Percentiles rank a stretch among this genome's conserved stretches.
Evolutionary conservation across 2,113 vertebrate species (phyloP).

Genomic region (Lonchura striata): DNA sequence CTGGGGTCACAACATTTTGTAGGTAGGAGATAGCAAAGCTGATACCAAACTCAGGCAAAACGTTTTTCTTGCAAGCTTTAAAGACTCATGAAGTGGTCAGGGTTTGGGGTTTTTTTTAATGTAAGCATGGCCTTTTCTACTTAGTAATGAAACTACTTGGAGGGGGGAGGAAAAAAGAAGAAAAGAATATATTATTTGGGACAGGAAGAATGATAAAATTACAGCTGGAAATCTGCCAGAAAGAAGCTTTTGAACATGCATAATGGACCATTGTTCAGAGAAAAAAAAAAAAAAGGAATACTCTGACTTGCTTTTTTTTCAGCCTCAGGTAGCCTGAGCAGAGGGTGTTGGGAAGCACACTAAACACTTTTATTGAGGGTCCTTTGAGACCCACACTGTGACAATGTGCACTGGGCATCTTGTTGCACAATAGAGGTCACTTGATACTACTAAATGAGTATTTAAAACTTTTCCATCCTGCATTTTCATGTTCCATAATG

Average conservation of each 20-base stretch:
- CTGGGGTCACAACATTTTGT: not conserved
- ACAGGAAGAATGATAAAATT: not conserved
- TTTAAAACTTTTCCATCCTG: not conserved
- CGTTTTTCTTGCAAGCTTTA: not conserved
- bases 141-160: not conserved
- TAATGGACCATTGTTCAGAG: not conserved
- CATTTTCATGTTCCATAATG: not conserved
- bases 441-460: not conserved
- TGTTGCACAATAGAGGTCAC: fast-evolving
- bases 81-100: not conserved
- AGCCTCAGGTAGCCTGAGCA: not conserved
- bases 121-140: not conserved
- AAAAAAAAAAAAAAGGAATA: not conserved
- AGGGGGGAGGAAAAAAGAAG: not conserved
- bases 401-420: not conserved
- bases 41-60: not conserved
- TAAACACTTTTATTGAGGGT: fast-evolving
- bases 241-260: not conserved
- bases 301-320: not conserved
- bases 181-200: not conserved
- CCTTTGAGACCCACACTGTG: not conserved
- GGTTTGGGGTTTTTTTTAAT: not conserved
- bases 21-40: not conserved
- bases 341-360: not conserved
- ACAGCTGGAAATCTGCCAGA: not conserved